Base-by-base conservation (phyloP, 2,797 vertebrate genomes). In the Labeo calbasu region DNA sequence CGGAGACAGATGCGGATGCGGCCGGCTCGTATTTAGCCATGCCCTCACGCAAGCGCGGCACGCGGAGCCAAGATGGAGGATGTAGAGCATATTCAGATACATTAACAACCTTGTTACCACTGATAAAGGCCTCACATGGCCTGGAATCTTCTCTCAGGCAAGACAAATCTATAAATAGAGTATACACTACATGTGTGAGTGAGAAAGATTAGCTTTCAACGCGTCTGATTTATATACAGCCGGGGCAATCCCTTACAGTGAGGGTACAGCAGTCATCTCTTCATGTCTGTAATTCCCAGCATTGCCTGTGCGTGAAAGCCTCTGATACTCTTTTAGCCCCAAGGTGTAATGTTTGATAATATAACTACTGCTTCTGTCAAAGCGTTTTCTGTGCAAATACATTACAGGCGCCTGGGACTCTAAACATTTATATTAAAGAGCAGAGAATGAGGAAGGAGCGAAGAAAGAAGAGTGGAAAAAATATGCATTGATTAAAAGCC, bases 401-500 rank as follows among this genome's bases (percentile, higher is more conserved):
- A 96, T 97, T 97, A 96, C 96, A 95, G 93, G 96, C 94, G 93
- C 95, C 94, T 94, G 94, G 92, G 96, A 96, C 96, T 95, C 94
- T 95, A 95, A 96, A 98, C 97, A 99, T 99, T 98, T 98, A 98
- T 98, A 97, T 97, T 95, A 91, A 96, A 95, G 95, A 96, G 95
- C 96, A 95, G 95, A 88, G 90, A 89, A 96, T 96, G 95, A 95
- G 95, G 88, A 95, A 93, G 94, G 94, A 95, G 79, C 21, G 50
- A 95, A 93, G 94, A 96, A 96, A 96, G 96, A 95, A 96, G 95
- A 88, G 91, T 78, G 53, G 73, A 77, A 81, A 87, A 96, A 97
- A 98, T 98, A 96, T 97, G 96, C 97, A 97, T 99, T 99, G 98
- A 99, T 99, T 99, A 98, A 99, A 99, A 99, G 97, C 96, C 95